Conservation (phyloP, 2,797 vertebrate species). For the Lophotriccus pileatus region DNA sequence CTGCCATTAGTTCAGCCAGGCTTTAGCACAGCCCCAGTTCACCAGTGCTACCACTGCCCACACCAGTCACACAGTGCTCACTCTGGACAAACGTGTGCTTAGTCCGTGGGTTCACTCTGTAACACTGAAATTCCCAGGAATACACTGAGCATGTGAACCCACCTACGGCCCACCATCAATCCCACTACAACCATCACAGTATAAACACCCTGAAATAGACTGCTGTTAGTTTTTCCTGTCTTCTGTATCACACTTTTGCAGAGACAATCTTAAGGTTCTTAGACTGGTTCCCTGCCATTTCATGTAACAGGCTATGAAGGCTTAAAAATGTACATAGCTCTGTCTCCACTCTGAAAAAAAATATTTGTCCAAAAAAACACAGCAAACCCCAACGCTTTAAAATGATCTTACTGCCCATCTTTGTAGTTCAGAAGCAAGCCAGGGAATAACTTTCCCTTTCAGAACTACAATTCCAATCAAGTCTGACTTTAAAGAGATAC, state of each 20-base stretch:
- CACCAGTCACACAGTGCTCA: not conserved
- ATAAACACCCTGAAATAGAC: not conserved
- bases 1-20: not conserved
- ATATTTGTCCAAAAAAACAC: too few relatives aligned
- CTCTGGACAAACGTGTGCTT: not conserved
- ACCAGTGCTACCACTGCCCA: not conserved
- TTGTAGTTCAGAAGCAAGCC: not conserved
- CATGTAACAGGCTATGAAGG: not conserved
- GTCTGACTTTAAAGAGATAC: slow-evolving; percentile 18
- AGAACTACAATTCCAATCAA: slow-evolving; percentile 18
- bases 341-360: not conserved
- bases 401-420: not conserved
- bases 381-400: not conserved
- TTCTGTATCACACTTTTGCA: not conserved
- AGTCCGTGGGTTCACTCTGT: not conserved
- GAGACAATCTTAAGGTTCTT: not conserved
- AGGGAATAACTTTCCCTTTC: not conserved
- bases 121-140: not conserved
- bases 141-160: not conserved
- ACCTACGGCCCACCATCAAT: not conserved
- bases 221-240: not conserved
- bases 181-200: not conserved
- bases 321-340: not conserved
- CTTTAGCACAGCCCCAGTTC: not conserved
- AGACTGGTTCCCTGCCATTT: not conserved